phyloP scores from a whole-genome alignment of 2,113 vertebrate species.

The Peromyscus maniculatus region DNA sequence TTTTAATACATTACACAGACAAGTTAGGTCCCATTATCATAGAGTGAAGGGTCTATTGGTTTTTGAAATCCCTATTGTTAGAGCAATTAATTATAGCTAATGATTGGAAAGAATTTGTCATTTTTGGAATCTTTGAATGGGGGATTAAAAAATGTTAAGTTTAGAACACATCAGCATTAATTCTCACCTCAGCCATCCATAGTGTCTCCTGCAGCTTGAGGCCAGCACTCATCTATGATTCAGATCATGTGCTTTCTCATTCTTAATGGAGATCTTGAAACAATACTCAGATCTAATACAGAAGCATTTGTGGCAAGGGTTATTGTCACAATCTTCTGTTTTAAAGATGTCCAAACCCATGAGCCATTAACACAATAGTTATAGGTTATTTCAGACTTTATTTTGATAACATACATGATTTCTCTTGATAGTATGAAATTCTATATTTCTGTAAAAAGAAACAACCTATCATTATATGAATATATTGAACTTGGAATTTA shows the following conservation, averaged over 20 bases:
- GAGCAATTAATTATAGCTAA: slow-evolving; percentile 78
- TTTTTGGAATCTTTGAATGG: slow-evolving; percentile 76
- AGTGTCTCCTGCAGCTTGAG: slow-evolving; percentile 73
- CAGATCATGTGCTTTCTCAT: slow-evolving; percentile 5
- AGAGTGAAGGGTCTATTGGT: slow-evolving; percentile 61
- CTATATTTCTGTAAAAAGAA: slow-evolving; percentile 39
- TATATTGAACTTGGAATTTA: neutral
- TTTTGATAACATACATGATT: slow-evolving; percentile 21
- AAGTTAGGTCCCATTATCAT: slow-evolving; percentile 73
- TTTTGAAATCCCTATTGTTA: slow-evolving; percentile 82
- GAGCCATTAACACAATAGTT: slow-evolving; percentile 59
- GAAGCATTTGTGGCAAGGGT: neutral
- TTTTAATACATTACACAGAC: slow-evolving; percentile 73
- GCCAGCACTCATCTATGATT: slow-evolving; percentile 57
- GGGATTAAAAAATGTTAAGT: slow-evolving; percentile 75
- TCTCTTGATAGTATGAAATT: neutral
- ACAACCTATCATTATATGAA: neutral
- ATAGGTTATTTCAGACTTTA: slow-evolving; percentile 49
- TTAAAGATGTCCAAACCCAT: neutral
- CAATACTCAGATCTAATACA: neutral
- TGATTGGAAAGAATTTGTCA: slow-evolving; percentile 72
- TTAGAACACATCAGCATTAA: slow-evolving; percentile 77
- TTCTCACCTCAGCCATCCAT: slow-evolving; percentile 82
- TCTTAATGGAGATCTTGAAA: slow-evolving; percentile 65
- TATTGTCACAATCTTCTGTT: slow-evolving; percentile 33